Evolutionary conservation across 1,140 invertebrate genomes (phyloP), one percentile per base, ranked within the genome.

Genomic region (Atopsyche davidsoni): DNA sequence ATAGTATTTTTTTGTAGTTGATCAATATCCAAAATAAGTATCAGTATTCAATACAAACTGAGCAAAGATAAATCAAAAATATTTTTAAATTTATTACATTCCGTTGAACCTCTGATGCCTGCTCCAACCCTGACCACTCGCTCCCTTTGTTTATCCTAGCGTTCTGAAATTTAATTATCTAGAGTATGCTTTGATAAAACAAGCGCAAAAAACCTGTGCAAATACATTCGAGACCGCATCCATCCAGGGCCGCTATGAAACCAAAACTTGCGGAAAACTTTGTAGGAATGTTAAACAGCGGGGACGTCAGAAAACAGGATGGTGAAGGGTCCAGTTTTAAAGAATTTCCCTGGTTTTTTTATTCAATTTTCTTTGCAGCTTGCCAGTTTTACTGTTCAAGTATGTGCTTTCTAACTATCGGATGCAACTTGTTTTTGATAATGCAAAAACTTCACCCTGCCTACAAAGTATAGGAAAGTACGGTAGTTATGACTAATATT

Each of bases 251-350:
- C 14, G 17, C 25, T n/a, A 18, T n/a, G 19, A 24, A 39, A 24
- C 50, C 17, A 22, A 25, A 52, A 45, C 19, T 46, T 39, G 24
- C 14, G n/a, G 18, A 21, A n/a, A 52, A 52, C 50, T 52, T 52
- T 45, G 34, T 11, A 38, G 50, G 50, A 52, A 52, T 52, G 41
- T 52, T 52, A 39, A 52, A 52, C 42, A 52, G 42, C 50, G 32
- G 32, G 46, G 46, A 52, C 31, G 16, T 32, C 17, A 7, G 24
- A 28, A 28, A 6, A n/a, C 24, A 28, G n/a, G n/a, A n/a, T n/a
- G n/a, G n/a, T n/a, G n/a, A n/a, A n/a, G n/a, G n/a, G n/a, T n/a
- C n/a, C n/a, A n/a, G n/a, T n/a, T n/a, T n/a, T n/a, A n/a, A n/a
- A n/a, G n/a, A n/a, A n/a, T n/a, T n/a, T n/a, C n/a, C n/a, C n/a